phyloP scores from a whole-genome alignment of 2,888 invertebrate genomes.

The Sussaba pulchella region DNA sequence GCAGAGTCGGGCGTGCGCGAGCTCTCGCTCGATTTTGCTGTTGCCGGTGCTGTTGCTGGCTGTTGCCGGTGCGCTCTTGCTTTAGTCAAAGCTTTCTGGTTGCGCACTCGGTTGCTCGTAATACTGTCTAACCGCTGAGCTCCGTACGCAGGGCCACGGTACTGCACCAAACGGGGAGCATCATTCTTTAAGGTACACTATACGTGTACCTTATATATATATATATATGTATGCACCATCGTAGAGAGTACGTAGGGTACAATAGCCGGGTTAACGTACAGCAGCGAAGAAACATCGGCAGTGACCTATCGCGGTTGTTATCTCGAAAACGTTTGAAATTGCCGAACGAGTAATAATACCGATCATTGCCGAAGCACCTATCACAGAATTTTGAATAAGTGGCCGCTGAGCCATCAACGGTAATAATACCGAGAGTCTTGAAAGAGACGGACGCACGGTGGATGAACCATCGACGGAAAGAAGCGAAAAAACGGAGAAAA shows the following conservation, averaged over 20 bases:
- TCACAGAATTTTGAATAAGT: too few relatives aligned
- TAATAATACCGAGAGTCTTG: conserved; percentile 56
- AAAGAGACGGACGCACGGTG: conserved; percentile 43
- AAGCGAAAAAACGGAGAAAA: conserved; percentile 18
- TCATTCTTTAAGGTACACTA: conserved; percentile 14
- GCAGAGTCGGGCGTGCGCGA: conserved; percentile 15
- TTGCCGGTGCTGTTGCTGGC: conserved; percentile 5
- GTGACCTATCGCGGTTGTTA: conserved; percentile 58
- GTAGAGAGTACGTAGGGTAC: conserved; percentile 20
- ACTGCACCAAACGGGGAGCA: conserved; percentile 18
- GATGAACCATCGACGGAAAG: neutral
- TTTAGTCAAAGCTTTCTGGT: conserved; percentile 24
- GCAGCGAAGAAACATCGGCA: conserved; percentile 24
- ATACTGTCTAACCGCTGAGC: conserved; percentile 57
- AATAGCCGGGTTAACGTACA: neutral
- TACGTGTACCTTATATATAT: neutral
- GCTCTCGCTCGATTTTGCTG: too few relatives aligned
- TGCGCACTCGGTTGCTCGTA: conserved; percentile 54
- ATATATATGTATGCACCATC: neutral
- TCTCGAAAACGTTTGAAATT: conserved; percentile 65
- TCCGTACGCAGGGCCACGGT: conserved; percentile 36
- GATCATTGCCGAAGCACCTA: too few relatives aligned
- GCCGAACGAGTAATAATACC: conserved; percentile 63
- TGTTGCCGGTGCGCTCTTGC: conserved; percentile 47
- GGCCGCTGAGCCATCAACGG: too few relatives aligned